Base-by-base conservation (phyloP, 2,888 invertebrate species). In the Spialia ferax region DNA sequence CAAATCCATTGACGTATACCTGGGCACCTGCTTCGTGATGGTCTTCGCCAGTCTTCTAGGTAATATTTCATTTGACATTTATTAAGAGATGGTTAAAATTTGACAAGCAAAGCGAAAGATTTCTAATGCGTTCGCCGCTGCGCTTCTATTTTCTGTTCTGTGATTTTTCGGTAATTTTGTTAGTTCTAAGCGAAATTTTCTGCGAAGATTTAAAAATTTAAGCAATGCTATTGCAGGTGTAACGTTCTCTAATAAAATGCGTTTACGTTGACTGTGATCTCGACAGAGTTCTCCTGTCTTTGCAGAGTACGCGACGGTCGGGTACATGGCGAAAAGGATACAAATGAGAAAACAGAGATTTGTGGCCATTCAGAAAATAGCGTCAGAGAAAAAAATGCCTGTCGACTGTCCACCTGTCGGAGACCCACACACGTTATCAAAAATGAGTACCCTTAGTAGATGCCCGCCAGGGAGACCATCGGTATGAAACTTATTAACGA, bases 21-120 rank as follows among this genome's bases (percentile, higher is more conserved):
- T 99, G 94, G 98, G 98, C 84, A 99, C 98, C 84, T 99, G 98
- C 95, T 99, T 99, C 97, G 98, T 99, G 89, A 99, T 99, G 99
- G 99, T 99, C 87, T 99, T 99, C 95, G 99, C 99, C 82, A 98
- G 98, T 91, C 95, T 99, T 87, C 94, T 99, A 94, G 98, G 98
- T 98, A 95, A 96, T 71, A 64, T 57, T 69, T 59, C 57, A 60
- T 61, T 66, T 95, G 78, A 75, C 71, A 64, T 32, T 60, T 66
- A n/a, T 18, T 26, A 42, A 13, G 7, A 22, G 15, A 7, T 23
- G 3, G 7, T 32, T 6, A 8, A 18, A 18, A 55, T 70, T 45
- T 18, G 5, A 20, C 4, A 48, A 48, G 77, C 76, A 67, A 69
- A 57, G 79, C 76, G 74, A 78, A 70, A 23, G n/a, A 35, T 22